Conservation (phyloP, 2,113 vertebrate genomes). For the Serilophus lunatus region DNA sequence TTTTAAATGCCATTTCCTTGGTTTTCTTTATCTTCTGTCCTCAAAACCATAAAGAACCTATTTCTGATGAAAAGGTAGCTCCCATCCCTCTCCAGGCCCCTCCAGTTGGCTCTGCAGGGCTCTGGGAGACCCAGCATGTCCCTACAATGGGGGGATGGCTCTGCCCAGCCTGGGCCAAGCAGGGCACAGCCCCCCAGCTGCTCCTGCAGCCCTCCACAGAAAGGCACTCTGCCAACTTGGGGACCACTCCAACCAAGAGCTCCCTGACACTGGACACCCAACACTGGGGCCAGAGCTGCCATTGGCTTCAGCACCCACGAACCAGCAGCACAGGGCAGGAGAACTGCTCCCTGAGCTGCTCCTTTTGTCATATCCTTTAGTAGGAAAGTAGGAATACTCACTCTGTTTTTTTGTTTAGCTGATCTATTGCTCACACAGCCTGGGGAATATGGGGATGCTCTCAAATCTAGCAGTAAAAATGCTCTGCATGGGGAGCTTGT, state of each 20-base stretch:
- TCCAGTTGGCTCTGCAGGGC: not conserved
- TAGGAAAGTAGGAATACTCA: not conserved
- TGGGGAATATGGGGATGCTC: not conserved
- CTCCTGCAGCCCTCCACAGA: not conserved
- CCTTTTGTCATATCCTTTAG: not conserved
- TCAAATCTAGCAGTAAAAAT: not conserved
- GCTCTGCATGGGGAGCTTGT: fast-evolving
- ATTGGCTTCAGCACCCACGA: fast-evolving
- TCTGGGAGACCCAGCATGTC: too few relatives aligned
- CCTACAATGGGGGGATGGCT: not conserved
- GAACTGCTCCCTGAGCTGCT: not conserved
- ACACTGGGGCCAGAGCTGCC: fast-evolving
- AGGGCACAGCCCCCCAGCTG: not conserved
- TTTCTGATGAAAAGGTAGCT: not conserved
- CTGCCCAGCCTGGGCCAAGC: not conserved
- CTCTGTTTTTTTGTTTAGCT: not conserved
- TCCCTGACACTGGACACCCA: not conserved
- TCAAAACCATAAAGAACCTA: not conserved
- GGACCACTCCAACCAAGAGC: not conserved
- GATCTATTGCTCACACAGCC: not conserved
- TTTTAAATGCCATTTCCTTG: not conserved
- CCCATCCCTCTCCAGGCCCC: not conserved
- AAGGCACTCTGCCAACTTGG: not conserved
- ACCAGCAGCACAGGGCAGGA: not conserved
- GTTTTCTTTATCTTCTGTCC: constrained; percentile 21